These are phyloP conservation scores for Montipora sp. DNA, from an alignment of 64 coral and sea anemone species.

Conservation along the genomic window DNA sequence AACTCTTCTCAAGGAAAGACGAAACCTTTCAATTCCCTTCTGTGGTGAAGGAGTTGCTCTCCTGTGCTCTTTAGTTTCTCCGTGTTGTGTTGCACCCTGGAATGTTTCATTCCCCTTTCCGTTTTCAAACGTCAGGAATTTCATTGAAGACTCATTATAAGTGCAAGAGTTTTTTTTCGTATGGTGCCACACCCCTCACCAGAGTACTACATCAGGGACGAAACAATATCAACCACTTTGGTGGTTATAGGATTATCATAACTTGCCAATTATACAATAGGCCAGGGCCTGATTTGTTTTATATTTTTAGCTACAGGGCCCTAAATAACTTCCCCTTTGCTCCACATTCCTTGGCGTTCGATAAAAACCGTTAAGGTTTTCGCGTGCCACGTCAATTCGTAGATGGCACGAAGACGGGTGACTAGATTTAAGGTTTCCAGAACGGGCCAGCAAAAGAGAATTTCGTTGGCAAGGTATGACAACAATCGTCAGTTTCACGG, in stretches of 20 bases:
- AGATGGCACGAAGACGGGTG: too few relatives aligned
- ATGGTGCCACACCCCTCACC: background rate
- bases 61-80: background rate
- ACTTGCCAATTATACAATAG: background rate
- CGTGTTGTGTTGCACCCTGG: background rate
- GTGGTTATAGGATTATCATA: background rate
- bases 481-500: background rate
- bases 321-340: background rate
- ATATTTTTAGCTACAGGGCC: constrained; percentile 1
- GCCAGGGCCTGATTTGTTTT: background rate
- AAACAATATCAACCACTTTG: background rate
- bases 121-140: background rate
- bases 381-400: too few relatives aligned
- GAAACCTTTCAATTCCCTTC: background rate
- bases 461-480: background rate
- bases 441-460: background rate
- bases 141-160: background rate
- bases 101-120: background rate
- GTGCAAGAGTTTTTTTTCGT: background rate
- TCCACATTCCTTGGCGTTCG: too few relatives aligned
- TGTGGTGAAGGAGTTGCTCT: background rate
- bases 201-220: background rate
- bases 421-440: background rate
- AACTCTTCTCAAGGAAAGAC: background rate
- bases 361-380: too few relatives aligned